Evolutionary conservation across 2,797 vertebrate genomes (phyloP), one percentile per base, ranked within the genome.

Genomic region (Triplophysa yarkandensis): DNA sequence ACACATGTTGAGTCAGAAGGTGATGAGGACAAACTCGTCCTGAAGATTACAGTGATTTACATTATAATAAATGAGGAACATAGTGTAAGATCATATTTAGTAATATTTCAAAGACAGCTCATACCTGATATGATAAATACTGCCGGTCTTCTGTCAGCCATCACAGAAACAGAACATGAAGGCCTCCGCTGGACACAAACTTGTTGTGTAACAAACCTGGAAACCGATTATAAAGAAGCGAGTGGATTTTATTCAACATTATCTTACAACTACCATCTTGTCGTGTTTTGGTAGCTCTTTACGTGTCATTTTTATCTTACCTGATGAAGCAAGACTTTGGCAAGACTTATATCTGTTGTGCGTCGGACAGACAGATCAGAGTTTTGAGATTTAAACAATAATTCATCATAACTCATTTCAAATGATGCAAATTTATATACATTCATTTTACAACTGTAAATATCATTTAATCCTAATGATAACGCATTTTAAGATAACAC

Each of bases 181-280:
- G 39, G n/a, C 25, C n/a, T 58, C 16, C 36, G 17, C 68, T 70
- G 68, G 54, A 70, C 6, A 60, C 27, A 60, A 46, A 70, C 19
- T 46, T 32, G 2, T n/a, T 7, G 28, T 34, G 19, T 34, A 46
- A n/a, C 2, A 36, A 50, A 50, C 3, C n/a, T 16, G 19, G 19
- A 67, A 10, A 0, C 28, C 64, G 8, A 19, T 16, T 46, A n/a
- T n/a, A 1, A 46, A n/a, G 4, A 44, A 5, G 6, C 41, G 16
- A 14, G 4, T 43, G 41, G 3, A 43, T 14, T 43, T 43, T 43
- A 4, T 9, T 39, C 36, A 39, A 9, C 10, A 39, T 3, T 10
- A 11, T 11, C 2, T 1, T 17, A 17, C 5, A 1, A 43, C 16
- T 1, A 3, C 14, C 11, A 43, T 43, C 13, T 0, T 43, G 2